Base-by-base conservation (phyloP, 2,113 vertebrate genomes). In the Emydura subglobosa region DNA sequence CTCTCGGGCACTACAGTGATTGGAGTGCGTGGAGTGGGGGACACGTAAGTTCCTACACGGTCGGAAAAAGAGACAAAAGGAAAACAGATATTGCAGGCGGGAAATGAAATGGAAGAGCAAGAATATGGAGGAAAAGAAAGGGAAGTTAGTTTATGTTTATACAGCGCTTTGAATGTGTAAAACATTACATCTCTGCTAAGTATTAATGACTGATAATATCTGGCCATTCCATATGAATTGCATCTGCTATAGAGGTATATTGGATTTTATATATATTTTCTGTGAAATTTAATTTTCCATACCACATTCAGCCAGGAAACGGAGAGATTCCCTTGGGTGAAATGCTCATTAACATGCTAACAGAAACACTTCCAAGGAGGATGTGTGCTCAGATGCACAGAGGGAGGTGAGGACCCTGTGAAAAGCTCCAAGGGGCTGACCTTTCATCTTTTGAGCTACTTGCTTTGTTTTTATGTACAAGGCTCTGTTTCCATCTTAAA, bases 261-360 rank as follows among this genome's bases (percentile, higher is more conserved):
- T 96, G 83, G 90, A 89, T 94, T 95, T 93, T 92, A 88, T 93
- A 95, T 96, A 86, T 93, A 96, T 94, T 90, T 96, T 95, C 92
- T 96, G 91, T 97, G 94, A 94, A 89, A 76, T 96, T 97, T 95
- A 95, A 93, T 97, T 96, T 97, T 96, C 94, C 90, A 91, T 97
- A 88, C 79, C 81, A 79, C 79, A 59, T 82, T 96, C 82, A 72
- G 85, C 82, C 89, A 92, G 95, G 95, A 97, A 96, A 76, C 25
- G 11, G 88, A 92, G 87, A 94, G 29, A 31, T 84, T 34, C 81
- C 93, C 85, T 16, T 44, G 39, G 76, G 25, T 86, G 54, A 86
- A 44, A 27, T 24, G 53, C n/a, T 76, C 25, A 44, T 76, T 86
- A 54, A 44, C n/a, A 55, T 29, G 68, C 72, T 76, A 86, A 76